These are phyloP conservation scores for Atlantisia rogersi DNA, from an alignment of 2,113 vertebrate species.

Conservation along the genomic window DNA sequence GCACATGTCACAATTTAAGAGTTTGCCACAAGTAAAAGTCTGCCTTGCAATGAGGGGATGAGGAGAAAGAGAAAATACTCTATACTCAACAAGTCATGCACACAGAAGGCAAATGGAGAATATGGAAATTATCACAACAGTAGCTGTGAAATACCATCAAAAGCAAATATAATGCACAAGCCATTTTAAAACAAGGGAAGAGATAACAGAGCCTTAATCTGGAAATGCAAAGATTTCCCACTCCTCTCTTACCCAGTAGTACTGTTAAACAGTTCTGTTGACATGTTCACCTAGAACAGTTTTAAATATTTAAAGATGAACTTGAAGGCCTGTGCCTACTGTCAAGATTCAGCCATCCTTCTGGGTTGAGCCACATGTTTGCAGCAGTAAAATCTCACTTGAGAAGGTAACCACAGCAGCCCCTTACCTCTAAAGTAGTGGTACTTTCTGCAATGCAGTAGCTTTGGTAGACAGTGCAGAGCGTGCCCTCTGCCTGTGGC, in stretches of 20 bases:
- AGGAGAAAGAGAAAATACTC: background rate
- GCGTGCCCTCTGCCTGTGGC: accelerated
- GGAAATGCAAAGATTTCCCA: background rate
- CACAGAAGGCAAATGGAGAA: background rate
- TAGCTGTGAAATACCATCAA: background rate
- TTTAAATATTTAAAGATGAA: background rate
- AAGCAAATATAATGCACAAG: background rate
- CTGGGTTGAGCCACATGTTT: accelerated
- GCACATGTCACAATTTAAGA: background rate
- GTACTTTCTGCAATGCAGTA: background rate
- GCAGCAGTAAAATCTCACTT: background rate
- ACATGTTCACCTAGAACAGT: background rate
- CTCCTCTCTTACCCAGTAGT: background rate
- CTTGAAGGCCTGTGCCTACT: background rate
- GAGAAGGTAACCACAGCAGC: background rate
- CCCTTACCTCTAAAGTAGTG: background rate
- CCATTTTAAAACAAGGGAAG: background rate
- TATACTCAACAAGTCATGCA: background rate
- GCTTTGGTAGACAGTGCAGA: background rate
- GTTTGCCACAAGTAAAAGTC: background rate
- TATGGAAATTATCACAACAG: background rate
- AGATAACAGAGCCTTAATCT: background rate
- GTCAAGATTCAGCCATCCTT: background rate
- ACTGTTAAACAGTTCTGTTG: background rate
- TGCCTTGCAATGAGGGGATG: background rate